Base-by-base conservation (phyloP, 1,140 invertebrate genomes). In the Wasmannia auropunctata region DNA sequence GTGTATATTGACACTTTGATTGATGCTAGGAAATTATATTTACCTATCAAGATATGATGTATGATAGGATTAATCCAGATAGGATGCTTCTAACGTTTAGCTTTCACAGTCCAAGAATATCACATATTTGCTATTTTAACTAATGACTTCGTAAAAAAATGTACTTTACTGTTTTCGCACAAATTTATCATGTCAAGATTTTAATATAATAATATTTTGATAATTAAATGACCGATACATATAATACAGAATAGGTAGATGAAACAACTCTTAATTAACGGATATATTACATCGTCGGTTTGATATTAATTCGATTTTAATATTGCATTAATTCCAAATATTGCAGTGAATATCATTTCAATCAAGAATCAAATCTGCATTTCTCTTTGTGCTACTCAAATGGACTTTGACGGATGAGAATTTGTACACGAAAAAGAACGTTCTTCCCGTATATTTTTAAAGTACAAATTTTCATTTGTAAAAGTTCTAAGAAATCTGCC, bases 1-100 rank as follows among this genome's bases (percentile, higher is more conserved):
- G 8, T 58, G 19, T 51, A 54, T 56, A 37, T 74, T 31, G 28
- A 74, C 46, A 54, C 19, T 72, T 74, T 70, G 25, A 70, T 49
- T 16, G 31, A 54, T 72, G 31, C 11, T 51, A 74, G 5, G 1
- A 74, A 74, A 74, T 37, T 34, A 69, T 16, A 74, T 74, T 34
- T 74, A 16, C 0, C 11, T 16, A 31, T 56, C 16, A 40, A 75
- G 54, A 75, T 40, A 43, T 56, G 51, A 40, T 56, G 22, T 31
- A 60, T 19, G 19, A 19, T 28, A 60, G 7, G 11, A 37, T 60
- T 76, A 25, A 76, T 58, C 22, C 22, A 54, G 22, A 22, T 16
- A 40, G 14, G 4, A 75, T n/a, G 16, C 16, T 16, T 56, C 14
- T 75, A 31, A 37, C n/a, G 31, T 14, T 22, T 58, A 11, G 3